Evolutionary conservation across 2,888 invertebrate genomes (phyloP), one percentile per base, ranked within the genome.

Genomic region (Chesias legatella): DNA sequence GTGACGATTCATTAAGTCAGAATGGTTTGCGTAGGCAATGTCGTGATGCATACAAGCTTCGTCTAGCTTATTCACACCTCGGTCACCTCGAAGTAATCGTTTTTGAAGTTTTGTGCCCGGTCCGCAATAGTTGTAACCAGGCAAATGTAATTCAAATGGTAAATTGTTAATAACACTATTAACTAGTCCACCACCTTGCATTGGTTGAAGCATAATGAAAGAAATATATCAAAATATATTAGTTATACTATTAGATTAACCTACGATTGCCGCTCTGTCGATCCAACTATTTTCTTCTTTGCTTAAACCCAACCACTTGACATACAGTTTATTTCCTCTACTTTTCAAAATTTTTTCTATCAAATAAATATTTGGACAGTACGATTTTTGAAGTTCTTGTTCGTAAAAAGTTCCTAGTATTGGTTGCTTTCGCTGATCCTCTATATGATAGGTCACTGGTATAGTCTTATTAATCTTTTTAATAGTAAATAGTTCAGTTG

Each of bases 31-130:
- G 25, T 55, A 57, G 8, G 54, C 50, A 27, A 55, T 58, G 13
- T 58, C 58, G 50, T 56, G 58, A 2, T 42, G 7, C 29, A 41
- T 58, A 34, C 58, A 57, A 33, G 31, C 37, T 26, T 54, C 51
- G 34, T 59, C 55, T 13, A 57, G 23, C 10, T 33, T 6, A 28
- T 58, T 58, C 0, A 56, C 53, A 7, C 72, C 71, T 13, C 23
- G 39, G 54, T 76, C 72, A 8, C 67, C 69, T 21, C 73, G 61
- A 60, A 4, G 51, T 52, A 43, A 58, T 53, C 42, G 54, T 63
- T 53, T 58, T 53, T 43, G 33, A 58, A 53, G 49, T 39, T 53
- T 63, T 33, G 60, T 60, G 1, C 60, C 59, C 0, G 58, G 58
- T 0, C 56, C 58, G 30, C 58, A 59, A 31, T 51, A 59, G 10